These are phyloP conservation scores for Panagrolaimus sp. DNA, from an alignment of 1,140 invertebrate genomes.

Conservation along the genomic window DNA sequence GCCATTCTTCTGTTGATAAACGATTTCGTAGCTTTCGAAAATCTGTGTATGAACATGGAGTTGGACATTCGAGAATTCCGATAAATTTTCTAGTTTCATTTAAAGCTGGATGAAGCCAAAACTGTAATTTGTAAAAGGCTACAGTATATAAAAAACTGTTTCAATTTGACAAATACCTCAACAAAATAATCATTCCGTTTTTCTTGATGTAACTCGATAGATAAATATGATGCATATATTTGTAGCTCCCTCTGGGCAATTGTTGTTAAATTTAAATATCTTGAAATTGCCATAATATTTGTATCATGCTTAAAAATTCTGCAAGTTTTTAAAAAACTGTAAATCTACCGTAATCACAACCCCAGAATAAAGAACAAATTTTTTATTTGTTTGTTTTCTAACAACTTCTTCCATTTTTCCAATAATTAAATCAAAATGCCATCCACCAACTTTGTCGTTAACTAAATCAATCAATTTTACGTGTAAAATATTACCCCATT, in stretches of 20 bases:
- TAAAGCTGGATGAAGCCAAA: background rate
- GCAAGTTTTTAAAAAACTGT: too few relatives aligned
- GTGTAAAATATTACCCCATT: background rate
- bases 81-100: background rate
- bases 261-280: background rate
- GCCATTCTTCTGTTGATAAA: background rate
- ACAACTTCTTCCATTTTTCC: conserved; percentile 1
- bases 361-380: conserved; percentile 1
- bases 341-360: too few relatives aligned
- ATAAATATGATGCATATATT: background rate
- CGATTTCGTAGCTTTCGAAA: background rate
- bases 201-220: background rate
- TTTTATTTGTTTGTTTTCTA: background rate
- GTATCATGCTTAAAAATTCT: background rate
- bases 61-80: background rate
- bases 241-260: background rate
- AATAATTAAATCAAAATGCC: background rate
- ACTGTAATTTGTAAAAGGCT: too few relatives aligned
- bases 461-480: background rate
- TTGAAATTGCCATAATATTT: conserved; percentile 1
- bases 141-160: too few relatives aligned
- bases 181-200: background rate
- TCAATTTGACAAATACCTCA: background rate
- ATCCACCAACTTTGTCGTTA: background rate
- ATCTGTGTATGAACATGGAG: background rate